Base-by-base conservation (phyloP, 2,797 vertebrate species). In the Dermochelys coriacea region DNA sequence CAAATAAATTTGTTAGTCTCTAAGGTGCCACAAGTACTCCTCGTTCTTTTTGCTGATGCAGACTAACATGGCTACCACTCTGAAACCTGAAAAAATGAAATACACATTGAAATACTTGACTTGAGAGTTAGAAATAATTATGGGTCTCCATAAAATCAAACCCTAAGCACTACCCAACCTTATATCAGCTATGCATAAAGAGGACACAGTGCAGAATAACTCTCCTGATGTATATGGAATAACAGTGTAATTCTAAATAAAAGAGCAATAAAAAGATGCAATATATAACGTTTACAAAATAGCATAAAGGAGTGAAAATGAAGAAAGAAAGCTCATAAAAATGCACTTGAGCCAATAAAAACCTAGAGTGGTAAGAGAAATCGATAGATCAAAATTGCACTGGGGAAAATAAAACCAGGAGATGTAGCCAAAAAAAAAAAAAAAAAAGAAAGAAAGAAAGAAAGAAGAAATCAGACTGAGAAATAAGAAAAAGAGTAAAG, bases 401-500 rank as follows among this genome's bases (percentile, higher is more conserved):
- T 5, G 61, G 81, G 49, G 52, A 82, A 71, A 31, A 49, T 85
- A 91, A 87, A 91, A 4, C 4, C 78, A 87, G 89, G 49, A 31
- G 81, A 92, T 41, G 7, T 16, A 80, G 50, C 8, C 6, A 84
- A 88, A 84, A 50, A 0, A 2, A 45, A n/a, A 85, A 37, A 37
- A 37, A 5, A 41, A 41, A 5, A 37, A 37, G 37, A 41, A 41
- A n/a, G n/a, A 41, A 41, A 41, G 41, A 41, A 41, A 41, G 41
- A 41, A 41, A 41, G 41, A 41, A 88, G 21, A 83, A 94, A 74
- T 27, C 6, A 49, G 25, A 41, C 5, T 74, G 34, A 83, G 45
- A 71, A 85, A 86, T 55, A 64, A 91, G 47, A 90, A 77, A 82
- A 88, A 50, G 34, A 50, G 12, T 55, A 68, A 41, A n/a, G 82